Base-by-base conservation (phyloP, 2,888 invertebrate genomes). In the Diabrotica balteata region DNA sequence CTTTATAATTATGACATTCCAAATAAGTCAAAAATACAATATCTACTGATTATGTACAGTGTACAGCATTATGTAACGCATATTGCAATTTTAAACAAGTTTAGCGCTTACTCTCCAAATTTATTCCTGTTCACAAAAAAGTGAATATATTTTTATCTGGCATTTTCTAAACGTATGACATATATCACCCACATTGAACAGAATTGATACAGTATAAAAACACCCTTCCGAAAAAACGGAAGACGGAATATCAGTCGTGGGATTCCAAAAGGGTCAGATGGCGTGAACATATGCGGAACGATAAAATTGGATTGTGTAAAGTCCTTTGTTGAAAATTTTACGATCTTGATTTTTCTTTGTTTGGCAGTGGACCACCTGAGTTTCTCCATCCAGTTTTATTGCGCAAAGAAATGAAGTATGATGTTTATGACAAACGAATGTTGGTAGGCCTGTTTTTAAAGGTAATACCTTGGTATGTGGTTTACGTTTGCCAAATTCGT, bases 261-360 rank as follows among this genome's bases (percentile, higher is more conserved):
- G 44, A 70, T 63, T 64, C 49, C 50, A 9, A 58, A 63, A 65
- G 70, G 66, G 66, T 54, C 61, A 46, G 63, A 63, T 63, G 32
- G 63, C 62, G 64, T 63, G 66, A 61, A 71, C 64, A 64, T 66
- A 68, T 71, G 70, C 63, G 59, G 61, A 59, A 53, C 63, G 66
- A 66, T 69, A 63, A 63, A 66, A 71, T 71, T 71, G 68, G 68
- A 68, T 71, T 71, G 68, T 68, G 67, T 71, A 55, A 65, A 63
- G 61, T 49, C 61, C 57, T 67, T 70, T 70, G 67, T 68, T 70
- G 68, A 63, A 60, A 68, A 63, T 58, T 66, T 70, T 70, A 70
- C 68, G 68, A 68, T 61, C 66, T 66, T 63, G 68, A 70, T 66
- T 63, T 61, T 68, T 59, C 70, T 68, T 68, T 70, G 68, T 70